Conservation (phyloP, 2,888 invertebrate genomes). For the Cataglyphis albicans region DNA sequence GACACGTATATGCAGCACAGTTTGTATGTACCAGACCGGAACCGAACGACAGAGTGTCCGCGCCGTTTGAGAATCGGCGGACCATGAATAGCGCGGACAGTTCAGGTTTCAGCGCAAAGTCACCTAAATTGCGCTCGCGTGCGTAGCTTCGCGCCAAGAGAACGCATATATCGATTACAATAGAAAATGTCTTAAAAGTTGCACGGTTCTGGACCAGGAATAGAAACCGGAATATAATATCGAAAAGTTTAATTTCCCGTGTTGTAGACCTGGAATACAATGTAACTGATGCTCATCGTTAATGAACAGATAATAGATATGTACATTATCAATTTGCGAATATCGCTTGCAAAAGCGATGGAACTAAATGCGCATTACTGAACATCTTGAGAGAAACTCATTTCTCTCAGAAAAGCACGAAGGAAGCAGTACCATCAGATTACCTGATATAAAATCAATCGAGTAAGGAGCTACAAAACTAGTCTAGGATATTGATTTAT, state of each 20-base stretch:
- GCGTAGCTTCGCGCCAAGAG: background rate
- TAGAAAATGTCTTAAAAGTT: background rate
- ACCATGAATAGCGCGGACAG: conserved; percentile 57
- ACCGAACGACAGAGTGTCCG: conserved; percentile 61
- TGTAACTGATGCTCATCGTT: background rate
- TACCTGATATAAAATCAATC: background rate
- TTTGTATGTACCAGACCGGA: conserved; percentile 70
- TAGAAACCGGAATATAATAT: background rate
- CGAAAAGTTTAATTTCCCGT: background rate
- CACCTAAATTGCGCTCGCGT: background rate
- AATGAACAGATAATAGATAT: background rate
- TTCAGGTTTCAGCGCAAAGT: conserved; percentile 60
- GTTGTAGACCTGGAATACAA: background rate
- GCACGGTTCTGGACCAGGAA: background rate
- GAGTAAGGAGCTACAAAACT: background rate
- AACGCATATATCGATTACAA: background rate
- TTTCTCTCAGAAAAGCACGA: background rate
- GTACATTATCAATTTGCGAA: background rate
- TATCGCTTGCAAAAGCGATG: background rate
- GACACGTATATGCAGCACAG: background rate
- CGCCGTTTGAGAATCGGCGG: conserved; percentile 50
- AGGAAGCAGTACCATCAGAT: background rate
- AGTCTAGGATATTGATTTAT: background rate
- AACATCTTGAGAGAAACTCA: background rate
- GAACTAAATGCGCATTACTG: background rate